Evolutionary conservation across 2,113 vertebrate genomes (phyloP).

Genomic region (Mungos mungo): DNA sequence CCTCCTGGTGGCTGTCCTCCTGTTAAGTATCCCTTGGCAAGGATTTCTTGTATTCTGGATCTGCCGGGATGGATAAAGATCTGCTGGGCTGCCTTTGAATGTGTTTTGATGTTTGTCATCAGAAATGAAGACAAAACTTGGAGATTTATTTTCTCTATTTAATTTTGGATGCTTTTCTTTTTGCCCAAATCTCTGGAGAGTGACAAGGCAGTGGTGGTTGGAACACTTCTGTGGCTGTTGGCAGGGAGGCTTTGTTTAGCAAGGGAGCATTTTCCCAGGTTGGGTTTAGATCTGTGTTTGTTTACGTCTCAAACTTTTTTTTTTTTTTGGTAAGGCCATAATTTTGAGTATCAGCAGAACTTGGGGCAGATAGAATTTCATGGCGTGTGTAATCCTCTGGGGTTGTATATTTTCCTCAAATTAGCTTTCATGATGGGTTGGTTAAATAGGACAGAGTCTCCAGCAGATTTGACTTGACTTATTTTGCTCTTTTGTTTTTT

Average conservation of each 20-base stretch:
- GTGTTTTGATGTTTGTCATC: background rate
- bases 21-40: background rate
- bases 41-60: background rate
- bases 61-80: background rate
- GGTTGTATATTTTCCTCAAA: conserved; percentile 33
- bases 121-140: conserved; percentile 16
- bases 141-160: background rate
- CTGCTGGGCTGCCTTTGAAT: background rate
- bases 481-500: conserved; percentile 37
- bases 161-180: conserved; percentile 7
- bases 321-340: background rate
- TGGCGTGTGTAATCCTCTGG: conserved; percentile 27
- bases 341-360: conserved; percentile 22
- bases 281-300: background rate
- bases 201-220: background rate
- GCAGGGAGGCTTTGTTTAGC: background rate
- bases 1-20: conserved; percentile 3
- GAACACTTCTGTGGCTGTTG: background rate
- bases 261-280: conserved; percentile 7
- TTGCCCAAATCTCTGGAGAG: background rate
- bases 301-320: background rate
- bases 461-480: background rate
- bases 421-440: background rate
- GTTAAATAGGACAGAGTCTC: background rate
- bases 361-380: conserved; percentile 35